Conservation (phyloP, 2,113 vertebrate species). For the Ahaetulla prasina region DNA sequence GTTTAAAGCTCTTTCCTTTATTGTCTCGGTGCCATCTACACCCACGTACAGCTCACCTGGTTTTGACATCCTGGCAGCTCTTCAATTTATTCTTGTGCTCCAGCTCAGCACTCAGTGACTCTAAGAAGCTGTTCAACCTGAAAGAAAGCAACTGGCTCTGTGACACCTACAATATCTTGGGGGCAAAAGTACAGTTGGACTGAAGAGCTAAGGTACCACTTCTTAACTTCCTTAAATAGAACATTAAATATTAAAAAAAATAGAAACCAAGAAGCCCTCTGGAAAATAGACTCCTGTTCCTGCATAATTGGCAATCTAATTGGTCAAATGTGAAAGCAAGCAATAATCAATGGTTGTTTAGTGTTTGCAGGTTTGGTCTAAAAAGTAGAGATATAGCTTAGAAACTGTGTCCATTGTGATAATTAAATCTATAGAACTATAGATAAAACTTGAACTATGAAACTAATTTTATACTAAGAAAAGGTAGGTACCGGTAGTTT, state of each 20-base stretch:
- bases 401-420: not conserved
- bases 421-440: not conserved
- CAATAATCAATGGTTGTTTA: not conserved
- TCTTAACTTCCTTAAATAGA: not conserved
- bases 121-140: not conserved
- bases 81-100: not conserved
- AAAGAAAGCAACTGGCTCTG: not conserved
- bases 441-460: not conserved
- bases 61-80: slow-evolving; percentile 12
- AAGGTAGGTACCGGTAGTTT: not conserved
- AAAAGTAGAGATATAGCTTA: not conserved
- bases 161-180: not conserved
- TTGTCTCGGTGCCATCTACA: not conserved
- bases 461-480: not conserved
- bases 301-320: too few species aligned
- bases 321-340: not conserved
- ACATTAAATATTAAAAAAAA: not conserved
- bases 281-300: not conserved
- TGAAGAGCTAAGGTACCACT: not conserved
- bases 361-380: not conserved
- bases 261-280: not conserved
- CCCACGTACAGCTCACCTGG: not conserved
- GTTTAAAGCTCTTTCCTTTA: not conserved
- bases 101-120: not conserved
- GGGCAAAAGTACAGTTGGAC: not conserved